Conservation (phyloP, 2,888 invertebrate genomes). For the Imbricaverruca yamaguchii region DNA sequence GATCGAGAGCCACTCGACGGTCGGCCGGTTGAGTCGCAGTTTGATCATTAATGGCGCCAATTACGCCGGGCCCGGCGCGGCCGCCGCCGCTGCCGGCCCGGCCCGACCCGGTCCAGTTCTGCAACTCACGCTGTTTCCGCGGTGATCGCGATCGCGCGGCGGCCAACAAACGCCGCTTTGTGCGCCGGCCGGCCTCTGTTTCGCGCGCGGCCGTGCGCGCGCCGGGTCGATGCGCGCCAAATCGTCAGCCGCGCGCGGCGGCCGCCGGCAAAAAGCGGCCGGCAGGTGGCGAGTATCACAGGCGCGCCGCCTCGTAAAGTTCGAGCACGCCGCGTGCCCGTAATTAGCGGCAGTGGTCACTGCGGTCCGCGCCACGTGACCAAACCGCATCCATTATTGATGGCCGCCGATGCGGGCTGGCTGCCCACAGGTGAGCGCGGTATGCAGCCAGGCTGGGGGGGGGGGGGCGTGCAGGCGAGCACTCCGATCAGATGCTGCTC, state of each 20-base stretch:
- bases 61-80: background rate
- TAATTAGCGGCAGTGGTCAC: slow-evolving; percentile 10
- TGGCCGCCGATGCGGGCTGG: background rate
- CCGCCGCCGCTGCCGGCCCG: background rate
- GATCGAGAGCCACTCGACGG: too few species aligned
- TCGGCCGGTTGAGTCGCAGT: background rate
- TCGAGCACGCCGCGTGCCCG: background rate
- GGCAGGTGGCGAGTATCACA: background rate
- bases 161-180: background rate
- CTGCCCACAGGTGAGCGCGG: background rate
- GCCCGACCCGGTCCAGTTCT: background rate
- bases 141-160: background rate
- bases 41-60: background rate
- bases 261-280: background rate
- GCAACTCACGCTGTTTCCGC: background rate
- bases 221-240: background rate
- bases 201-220: background rate
- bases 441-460: too few species aligned
- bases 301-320: background rate
- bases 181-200: background rate
- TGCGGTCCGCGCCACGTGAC: background rate
- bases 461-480: too few species aligned
- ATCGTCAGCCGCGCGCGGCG: background rate
- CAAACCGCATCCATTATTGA: background rate
- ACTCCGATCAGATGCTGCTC: too few species aligned